phyloP scores from a whole-genome alignment of 2,888 invertebrate genomes.

The Hypercompe scribonia region DNA sequence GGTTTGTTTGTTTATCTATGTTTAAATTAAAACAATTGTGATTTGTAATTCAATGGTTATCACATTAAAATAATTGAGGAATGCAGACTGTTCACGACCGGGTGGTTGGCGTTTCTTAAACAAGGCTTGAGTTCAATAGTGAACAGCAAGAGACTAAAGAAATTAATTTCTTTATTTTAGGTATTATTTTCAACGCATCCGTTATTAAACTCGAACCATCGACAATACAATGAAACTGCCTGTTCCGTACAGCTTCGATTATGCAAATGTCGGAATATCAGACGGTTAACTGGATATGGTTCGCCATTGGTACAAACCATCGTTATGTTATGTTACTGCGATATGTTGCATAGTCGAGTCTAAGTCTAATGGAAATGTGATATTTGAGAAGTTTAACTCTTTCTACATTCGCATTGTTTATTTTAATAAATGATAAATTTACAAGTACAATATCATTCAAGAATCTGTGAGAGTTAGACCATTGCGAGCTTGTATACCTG shows the following conservation, averaged over 20 bases:
- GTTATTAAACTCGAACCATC: slow-evolving; percentile 28
- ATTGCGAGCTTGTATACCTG: no score
- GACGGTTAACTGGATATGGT: slow-evolving; percentile 47
- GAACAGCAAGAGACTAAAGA: no score
- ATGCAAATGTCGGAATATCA: slow-evolving; percentile 59
- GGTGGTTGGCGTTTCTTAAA: no score
- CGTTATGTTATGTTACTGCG: slow-evolving; percentile 33
- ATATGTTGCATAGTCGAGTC: slow-evolving; percentile 29
- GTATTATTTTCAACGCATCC: neutral
- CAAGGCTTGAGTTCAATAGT: no score
- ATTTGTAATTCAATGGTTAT: no score
- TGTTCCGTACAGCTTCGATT: slow-evolving; percentile 50
- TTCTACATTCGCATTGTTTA: neutral
- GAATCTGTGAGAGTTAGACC: no score
- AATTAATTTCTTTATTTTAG: neutral
- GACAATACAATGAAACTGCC: slow-evolving; percentile 34
- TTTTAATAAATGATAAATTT: no score
- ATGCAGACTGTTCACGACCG: no score
- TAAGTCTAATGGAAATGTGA: slow-evolving; percentile 27
- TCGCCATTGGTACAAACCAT: slow-evolving; percentile 7
- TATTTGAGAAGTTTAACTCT: neutral
- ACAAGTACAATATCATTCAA: no score
- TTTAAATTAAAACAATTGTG: no score
- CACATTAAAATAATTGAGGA: no score
- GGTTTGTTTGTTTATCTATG: no score